phyloP scores from a whole-genome alignment of 2,888 invertebrate genomes.

The Cataglyphis livida region DNA sequence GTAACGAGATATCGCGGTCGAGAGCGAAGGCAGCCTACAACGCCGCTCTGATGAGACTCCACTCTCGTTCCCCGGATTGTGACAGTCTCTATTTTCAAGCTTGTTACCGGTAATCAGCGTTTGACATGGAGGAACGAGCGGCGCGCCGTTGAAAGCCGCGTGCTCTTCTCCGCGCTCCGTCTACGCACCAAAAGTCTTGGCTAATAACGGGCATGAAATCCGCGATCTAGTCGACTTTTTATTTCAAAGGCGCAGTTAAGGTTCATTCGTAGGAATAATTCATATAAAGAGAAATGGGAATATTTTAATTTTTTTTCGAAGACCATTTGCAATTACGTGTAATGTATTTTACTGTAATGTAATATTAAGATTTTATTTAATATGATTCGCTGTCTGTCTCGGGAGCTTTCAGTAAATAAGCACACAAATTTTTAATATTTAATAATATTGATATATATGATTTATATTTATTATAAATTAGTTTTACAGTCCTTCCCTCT shows the following conservation, averaged over 20 bases:
- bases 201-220: background rate
- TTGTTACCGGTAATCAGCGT: slow-evolving; percentile 55
- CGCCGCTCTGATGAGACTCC: slow-evolving; percentile 60
- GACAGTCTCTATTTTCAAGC: slow-evolving; percentile 55
- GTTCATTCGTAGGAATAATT: background rate
- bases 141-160: slow-evolving; percentile 20
- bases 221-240: background rate
- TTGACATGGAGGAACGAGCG: slow-evolving; percentile 49
- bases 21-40: slow-evolving; percentile 40
- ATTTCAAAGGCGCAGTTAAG: background rate
- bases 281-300: background rate
- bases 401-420: background rate
- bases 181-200: slow-evolving; percentile 21
- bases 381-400: background rate
- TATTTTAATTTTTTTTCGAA: background rate
- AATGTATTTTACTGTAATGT: background rate
- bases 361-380: background rate
- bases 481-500: too few species aligned
- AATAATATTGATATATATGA: background rate
- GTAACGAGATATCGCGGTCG: slow-evolving; percentile 70
- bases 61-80: slow-evolving; percentile 49
- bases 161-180: background rate
- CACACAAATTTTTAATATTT: background rate
- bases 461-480: background rate
- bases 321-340: background rate